Conservation (phyloP, 1,140 invertebrate species). For the Pollicipes pollicipes region DNA sequence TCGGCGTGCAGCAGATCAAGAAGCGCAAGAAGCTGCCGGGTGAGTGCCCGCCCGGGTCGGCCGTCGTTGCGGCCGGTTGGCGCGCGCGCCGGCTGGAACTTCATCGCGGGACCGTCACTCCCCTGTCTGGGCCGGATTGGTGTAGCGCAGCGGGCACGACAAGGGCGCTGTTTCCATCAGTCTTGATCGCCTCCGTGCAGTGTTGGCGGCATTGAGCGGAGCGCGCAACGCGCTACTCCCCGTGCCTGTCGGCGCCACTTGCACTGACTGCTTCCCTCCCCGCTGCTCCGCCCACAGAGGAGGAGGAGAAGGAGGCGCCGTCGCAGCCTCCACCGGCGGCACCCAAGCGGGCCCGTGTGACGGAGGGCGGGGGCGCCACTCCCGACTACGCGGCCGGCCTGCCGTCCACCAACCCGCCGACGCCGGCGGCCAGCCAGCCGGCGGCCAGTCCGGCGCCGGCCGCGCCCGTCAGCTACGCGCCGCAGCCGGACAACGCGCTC, state of each 20-base stretch:
- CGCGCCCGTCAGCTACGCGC: conserved; percentile 4
- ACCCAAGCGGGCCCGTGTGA: not conserved
- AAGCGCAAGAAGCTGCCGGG: not conserved
- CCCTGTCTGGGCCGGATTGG: no score
- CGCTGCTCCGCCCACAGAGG: not conserved
- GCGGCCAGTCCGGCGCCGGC: conserved; percentile 13
- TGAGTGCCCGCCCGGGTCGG: no score
- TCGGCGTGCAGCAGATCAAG: not conserved
- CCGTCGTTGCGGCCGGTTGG: not conserved
- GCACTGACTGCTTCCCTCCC: not conserved
- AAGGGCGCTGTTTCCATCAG: no score
- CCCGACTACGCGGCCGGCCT: not conserved
- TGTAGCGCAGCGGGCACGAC: no score
- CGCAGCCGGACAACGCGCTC: conserved; percentile 12
- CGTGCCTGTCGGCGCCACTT: no score
- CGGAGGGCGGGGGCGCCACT: not conserved
- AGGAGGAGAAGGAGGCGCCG: no score
- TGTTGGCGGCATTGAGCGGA: no score
- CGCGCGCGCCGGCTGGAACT: no score
- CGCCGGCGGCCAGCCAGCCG: conserved; percentile 14
- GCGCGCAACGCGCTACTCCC: no score
- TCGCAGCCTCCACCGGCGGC: no score
- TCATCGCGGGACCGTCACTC: no score
- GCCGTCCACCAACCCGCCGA: not conserved
- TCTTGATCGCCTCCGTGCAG: no score